These are phyloP conservation scores for Zeus faber DNA, from an alignment of 2,113 vertebrate genomes.

Conservation along the genomic window DNA sequence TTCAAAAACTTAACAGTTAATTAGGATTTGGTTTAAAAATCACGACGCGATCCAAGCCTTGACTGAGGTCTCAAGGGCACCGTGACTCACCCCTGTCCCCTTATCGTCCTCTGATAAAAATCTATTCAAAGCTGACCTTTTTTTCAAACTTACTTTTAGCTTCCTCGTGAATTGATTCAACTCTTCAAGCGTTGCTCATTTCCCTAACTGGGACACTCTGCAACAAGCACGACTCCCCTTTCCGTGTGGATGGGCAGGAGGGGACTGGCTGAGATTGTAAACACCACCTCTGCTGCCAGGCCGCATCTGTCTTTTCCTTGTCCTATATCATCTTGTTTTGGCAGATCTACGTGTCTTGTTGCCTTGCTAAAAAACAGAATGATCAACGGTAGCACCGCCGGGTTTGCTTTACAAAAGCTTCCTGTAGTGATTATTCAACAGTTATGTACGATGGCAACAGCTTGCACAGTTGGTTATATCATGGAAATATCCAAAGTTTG, in stretches of 20 bases:
- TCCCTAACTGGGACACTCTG: slow-evolving; percentile 53
- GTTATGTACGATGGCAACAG: too few species aligned
- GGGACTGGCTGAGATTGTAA: slow-evolving; percentile 8
- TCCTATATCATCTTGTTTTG: slow-evolving; percentile 27
- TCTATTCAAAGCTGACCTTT: slow-evolving; percentile 70
- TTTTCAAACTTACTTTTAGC: slow-evolving; percentile 55
- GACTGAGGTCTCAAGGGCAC: slow-evolving; percentile 41
- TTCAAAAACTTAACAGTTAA: slow-evolving; percentile 43
- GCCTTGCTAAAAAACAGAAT: too few species aligned
- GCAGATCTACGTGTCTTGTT: too few species aligned
- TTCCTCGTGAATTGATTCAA: slow-evolving; percentile 59
- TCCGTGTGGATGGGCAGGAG: slow-evolving; percentile 4
- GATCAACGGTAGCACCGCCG: too few species aligned
- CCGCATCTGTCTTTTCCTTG: slow-evolving; percentile 28
- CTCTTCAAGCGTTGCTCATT: slow-evolving; percentile 58
- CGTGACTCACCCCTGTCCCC: slow-evolving; percentile 40
- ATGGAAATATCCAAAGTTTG: too few species aligned
- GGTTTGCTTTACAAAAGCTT: too few species aligned
- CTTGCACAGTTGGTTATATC: too few species aligned
- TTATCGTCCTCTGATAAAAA: slow-evolving; percentile 38
- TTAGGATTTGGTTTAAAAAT: slow-evolving; percentile 17
- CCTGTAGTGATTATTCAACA: too few species aligned
- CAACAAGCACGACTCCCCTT: slow-evolving; percentile 39
- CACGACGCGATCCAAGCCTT: slow-evolving; percentile 41
- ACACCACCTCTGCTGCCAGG: slow-evolving; percentile 14